Conservation (phyloP, 2,113 vertebrate genomes). For the Lynx canadensis region DNA sequence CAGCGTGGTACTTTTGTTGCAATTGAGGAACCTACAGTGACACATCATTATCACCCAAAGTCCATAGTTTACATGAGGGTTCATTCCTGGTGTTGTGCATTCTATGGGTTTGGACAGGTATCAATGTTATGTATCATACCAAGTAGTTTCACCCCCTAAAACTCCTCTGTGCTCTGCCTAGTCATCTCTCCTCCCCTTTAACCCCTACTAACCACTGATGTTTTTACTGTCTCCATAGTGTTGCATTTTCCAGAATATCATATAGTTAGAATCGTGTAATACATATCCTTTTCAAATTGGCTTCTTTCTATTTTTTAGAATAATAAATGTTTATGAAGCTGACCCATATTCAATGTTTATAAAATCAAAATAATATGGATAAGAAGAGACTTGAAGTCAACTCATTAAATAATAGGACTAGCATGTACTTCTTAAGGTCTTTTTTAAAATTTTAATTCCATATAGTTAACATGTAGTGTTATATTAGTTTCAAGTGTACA, state of each 20-base stretch:
- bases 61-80: background rate
- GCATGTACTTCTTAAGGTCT: background rate
- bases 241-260: background rate
- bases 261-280: background rate
- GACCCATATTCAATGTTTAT: conserved; percentile 14
- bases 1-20: background rate
- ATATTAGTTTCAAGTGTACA: background rate
- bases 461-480: background rate
- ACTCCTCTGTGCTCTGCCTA: background rate
- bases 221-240: background rate
- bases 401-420: conserved; percentile 30
- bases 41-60: background rate
- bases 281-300: background rate
- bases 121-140: background rate
- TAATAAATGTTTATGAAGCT: conserved; percentile 33
- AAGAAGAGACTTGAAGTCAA: conserved; percentile 18
- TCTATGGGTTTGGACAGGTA: background rate
- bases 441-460: background rate
- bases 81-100: background rate
- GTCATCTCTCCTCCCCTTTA: background rate
- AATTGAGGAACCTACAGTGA: background rate
- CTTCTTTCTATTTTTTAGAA: background rate
- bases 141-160: background rate
- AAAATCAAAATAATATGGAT: conserved; percentile 38
- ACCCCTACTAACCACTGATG: background rate